Conservation (phyloP, 1,140 invertebrate species). For the Drosophila sturtevanti region DNA sequence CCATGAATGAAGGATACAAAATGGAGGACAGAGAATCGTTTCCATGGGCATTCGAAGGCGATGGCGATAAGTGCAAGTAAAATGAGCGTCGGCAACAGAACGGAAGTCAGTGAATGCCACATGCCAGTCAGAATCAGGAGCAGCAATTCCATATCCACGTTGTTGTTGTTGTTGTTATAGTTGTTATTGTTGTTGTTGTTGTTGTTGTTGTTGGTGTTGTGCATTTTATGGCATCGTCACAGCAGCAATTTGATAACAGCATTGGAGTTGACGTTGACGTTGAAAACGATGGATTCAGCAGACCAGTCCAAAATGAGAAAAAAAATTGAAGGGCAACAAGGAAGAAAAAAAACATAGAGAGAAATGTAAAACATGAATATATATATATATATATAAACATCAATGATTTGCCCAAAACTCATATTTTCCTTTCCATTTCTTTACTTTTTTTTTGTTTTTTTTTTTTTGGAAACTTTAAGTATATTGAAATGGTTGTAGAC, state of each 20-base stretch:
- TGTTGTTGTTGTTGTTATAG: constrained; percentile 52
- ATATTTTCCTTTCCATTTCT: too few relatives aligned
- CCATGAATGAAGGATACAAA: constrained; percentile 3
- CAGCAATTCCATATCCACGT: constrained; percentile 62
- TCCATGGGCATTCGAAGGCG: constrained; percentile 57
- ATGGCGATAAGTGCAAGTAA: constrained; percentile 75
- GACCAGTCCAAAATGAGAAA: neutral
- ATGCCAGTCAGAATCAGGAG: constrained; percentile 70
- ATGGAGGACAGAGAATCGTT: constrained; percentile 28
- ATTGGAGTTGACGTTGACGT: constrained; percentile 71
- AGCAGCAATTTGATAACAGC: constrained; percentile 68
- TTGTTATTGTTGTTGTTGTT: constrained; percentile 52
- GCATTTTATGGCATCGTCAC: constrained; percentile 64
- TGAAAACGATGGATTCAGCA: constrained; percentile 41
- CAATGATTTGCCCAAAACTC: too few relatives aligned
- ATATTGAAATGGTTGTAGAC: constrained; percentile 61
- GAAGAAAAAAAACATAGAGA: constrained; percentile 19
- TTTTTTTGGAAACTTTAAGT: neutral
- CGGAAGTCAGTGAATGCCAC: constrained; percentile 77
- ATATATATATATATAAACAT: too few relatives aligned
- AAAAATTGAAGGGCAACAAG: constrained; percentile 12
- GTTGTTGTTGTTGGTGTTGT: constrained; percentile 52
- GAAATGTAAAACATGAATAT: constrained; percentile 45
- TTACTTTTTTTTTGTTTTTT: too few relatives aligned
- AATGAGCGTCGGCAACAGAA: constrained; percentile 69